Base-by-base conservation (phyloP, 2,113 vertebrate genomes). In the Rhinolophus sinicus region DNA sequence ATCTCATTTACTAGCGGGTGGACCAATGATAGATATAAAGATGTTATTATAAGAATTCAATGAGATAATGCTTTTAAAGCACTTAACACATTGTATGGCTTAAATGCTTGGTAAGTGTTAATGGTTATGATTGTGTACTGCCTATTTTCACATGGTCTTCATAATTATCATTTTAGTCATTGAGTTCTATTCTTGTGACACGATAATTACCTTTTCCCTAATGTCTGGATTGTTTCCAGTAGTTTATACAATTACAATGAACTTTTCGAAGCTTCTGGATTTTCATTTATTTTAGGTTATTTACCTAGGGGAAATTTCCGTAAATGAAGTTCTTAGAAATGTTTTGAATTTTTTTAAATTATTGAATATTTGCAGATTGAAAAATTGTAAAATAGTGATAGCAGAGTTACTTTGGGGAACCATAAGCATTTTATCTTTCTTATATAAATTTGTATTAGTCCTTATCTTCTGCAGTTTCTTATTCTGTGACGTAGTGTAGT, bases 31-130 rank as follows among this genome's bases (percentile, higher is more conserved):
- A 78, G 8, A 6, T 19, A n/a, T 12, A 88, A 60, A 64, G 21
- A 22, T 52, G 21, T 40, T 78, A 54, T 26, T 33, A 24, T 62
- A 81, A 86, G 21, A 35, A 62, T 83, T 88, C 19, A 24, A 0
- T 96, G 64, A 93, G 50, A 54, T 60, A 33, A 44, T 85, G 22
- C 50, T 89, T 93, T 78, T 89, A 80, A 78, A 96, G 47, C 77
- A 69, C 21, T 83, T 44, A 47, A 18, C 16, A n/a, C 40, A 69
- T 33, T 62, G 7, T 8, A 26, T 65, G 35, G 22, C 22, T 22
- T 78, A 62, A 77, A 50, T 47, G 21, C 28, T 54, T 87, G 28
- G 4, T 50, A 54, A 65, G 5, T 12, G 2, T 47, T 87, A 40
- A 44, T 56, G 72, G 6, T 70, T 62, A 75, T 16, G 72, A 26